phyloP scores from a whole-genome alignment of 2,888 invertebrate genomes.

The Falcaria lacertinaria region DNA sequence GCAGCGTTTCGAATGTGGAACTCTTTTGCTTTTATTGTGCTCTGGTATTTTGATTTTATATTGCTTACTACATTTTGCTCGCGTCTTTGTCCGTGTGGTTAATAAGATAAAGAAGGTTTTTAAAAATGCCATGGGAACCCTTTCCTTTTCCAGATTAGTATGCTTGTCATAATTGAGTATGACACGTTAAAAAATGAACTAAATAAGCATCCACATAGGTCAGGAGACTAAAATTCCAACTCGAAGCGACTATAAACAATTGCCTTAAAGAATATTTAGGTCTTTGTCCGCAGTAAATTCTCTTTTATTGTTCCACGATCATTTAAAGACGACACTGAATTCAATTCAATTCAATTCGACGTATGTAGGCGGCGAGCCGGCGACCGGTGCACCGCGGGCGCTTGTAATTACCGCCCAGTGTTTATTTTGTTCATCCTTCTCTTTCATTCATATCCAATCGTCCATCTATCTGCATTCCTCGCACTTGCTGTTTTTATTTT shows the following conservation, averaged over 20 bases:
- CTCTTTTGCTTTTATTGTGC: not conserved
- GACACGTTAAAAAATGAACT: too few relatives aligned
- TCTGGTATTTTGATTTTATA: not conserved
- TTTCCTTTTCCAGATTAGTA: too few relatives aligned
- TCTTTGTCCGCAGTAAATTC: too few relatives aligned
- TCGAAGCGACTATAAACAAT: too few relatives aligned
- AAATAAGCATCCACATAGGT: too few relatives aligned
- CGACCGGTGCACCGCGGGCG: slow-evolving; percentile 61
- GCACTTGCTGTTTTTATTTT: slow-evolving; percentile 38
- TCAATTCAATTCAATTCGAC: slow-evolving; percentile 25
- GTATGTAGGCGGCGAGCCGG: slow-evolving; percentile 33
- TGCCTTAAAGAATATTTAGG: too few relatives aligned
- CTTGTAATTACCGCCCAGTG: slow-evolving; percentile 64
- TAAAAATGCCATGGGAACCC: too few relatives aligned
- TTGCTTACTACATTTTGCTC: slow-evolving; percentile 19
- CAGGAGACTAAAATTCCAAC: too few relatives aligned
- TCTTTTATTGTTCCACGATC: too few relatives aligned
- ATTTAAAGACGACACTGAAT: not conserved
- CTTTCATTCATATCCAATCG: slow-evolving; percentile 12
- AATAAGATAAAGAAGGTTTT: too few relatives aligned
- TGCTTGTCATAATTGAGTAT: too few relatives aligned
- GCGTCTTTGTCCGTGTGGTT: too few relatives aligned
- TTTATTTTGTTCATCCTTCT: slow-evolving; percentile 55
- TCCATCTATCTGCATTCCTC: slow-evolving; percentile 15
- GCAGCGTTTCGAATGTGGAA: not conserved